Evolutionary conservation across 2,888 invertebrate genomes (phyloP), one percentile per base, ranked within the genome.

Genomic region (Cheilosia scutellata): DNA sequence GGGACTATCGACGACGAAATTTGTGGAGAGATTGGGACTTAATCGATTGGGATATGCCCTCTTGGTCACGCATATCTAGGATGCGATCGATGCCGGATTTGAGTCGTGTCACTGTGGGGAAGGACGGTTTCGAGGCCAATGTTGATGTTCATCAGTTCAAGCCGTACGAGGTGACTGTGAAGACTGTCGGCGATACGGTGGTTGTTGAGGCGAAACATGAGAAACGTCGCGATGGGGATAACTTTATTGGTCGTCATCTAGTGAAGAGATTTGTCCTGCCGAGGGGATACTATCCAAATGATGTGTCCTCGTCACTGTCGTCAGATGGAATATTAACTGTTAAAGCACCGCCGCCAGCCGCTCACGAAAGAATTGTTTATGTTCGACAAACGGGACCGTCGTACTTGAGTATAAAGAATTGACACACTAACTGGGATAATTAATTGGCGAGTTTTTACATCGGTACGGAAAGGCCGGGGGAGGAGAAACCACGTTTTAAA

Each of bases 241-340:
- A 96, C 0, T 95, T 93, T 91, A 95, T 97, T 70, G 96, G 97
- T 5, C 94, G 97, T 20, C 97, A 97, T 91, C 97, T 97, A 91
- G 94, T 94, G 2, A 94, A 97, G 84, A 93, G 94, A 57, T 96
- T 96, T 90, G 93, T 95, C 88, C 92, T 96, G 51, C 96, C 96
- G 0, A 92, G 94, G 29, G 95, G 94, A 40, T 95, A 95, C 88
- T 95, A 97, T 87, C 94, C 95, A 6, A 94, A 95, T 7, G 95
- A 95, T 88, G 94, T 97, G 1, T 94, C 95, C 62, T 96, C 97
- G 76, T 91, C 92, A 76, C 89, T 91, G 31, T 89, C 91, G 66
- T 90, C 92, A 94, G 97, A 97, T 90, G 97, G 97, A 13, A 95
- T 97, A 57, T 93, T 96, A 53, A 96, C 95, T 0, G 94, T 97